Conservation (phyloP, 1,140 invertebrate species). For the Eriosoma lanigerum region DNA sequence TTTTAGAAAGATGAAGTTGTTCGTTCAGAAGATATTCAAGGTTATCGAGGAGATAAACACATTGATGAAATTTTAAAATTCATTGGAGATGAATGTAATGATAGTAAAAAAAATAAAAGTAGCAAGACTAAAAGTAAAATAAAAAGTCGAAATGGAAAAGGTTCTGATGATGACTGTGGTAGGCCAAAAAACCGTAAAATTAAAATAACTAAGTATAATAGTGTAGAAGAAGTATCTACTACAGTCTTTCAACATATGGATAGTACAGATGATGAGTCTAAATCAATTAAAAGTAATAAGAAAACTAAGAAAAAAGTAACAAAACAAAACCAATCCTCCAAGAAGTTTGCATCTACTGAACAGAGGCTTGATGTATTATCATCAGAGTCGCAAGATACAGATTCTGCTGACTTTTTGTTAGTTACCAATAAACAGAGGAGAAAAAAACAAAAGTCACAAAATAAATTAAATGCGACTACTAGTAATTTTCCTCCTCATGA, state of each 20-base stretch:
- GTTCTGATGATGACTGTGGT: constrained; percentile 40
- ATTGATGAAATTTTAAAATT: constrained; percentile 46
- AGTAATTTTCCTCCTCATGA: constrained; percentile 49
- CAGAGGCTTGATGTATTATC: constrained; percentile 42
- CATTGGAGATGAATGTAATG: constrained; percentile 42
- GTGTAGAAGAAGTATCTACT: constrained; percentile 47
- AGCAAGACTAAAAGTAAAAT: constrained; percentile 34
- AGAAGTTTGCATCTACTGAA: constrained; percentile 47
- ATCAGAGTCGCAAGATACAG: constrained; percentile 43
- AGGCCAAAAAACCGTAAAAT: constrained; percentile 36
- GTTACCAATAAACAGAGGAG: constrained; percentile 47
- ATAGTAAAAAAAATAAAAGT: constrained; percentile 45
- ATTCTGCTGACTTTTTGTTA: constrained; percentile 42
- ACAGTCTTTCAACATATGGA: constrained; percentile 46
- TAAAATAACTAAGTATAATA: constrained; percentile 46
- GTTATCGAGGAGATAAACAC: constrained; percentile 43
- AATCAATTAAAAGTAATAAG: constrained; percentile 45
- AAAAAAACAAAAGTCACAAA: constrained; percentile 50
- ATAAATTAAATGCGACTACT: constrained; percentile 36
- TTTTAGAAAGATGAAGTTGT: constrained; percentile 38
- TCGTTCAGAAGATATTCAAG: constrained; percentile 45
- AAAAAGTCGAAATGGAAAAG: constrained; percentile 47
- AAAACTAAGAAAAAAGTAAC: constrained; percentile 42
- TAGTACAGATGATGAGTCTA: constrained; percentile 46
- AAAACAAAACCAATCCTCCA: constrained; percentile 41